Evolutionary conservation across 1,140 invertebrate genomes (phyloP), one percentile per base, ranked within the genome.

Genomic region (Drusus annulatus): DNA sequence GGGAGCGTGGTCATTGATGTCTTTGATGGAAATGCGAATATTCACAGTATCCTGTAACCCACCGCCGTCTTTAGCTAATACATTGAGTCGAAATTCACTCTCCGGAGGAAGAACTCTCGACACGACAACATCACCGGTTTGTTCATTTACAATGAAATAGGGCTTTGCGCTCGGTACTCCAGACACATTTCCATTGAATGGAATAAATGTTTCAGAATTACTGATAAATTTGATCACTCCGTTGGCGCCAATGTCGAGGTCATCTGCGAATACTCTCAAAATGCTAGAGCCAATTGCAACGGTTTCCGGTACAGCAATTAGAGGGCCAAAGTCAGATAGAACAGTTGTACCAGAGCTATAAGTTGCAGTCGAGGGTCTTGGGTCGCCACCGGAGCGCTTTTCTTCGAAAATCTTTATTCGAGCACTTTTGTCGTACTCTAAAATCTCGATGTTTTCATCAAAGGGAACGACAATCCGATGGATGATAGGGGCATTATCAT

Each of bases 1-100:
- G 0, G 96, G 96, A 16, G 94, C 91, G 85, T 97, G 95, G 85
- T 98, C 94, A 85, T 98, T 98, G 0, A 97, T 92, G 87, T 98
- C 96, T 80, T 93, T 92, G 0, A 97, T 86, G 17, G 88, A 91
- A 54, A 93, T 88, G 71, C 93, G 92, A 0, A 98, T 88, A 51
- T 92, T 92, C 2, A 95, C 91, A 60, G 91, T 89, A 71, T 96
- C 93, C 65, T 90, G 92, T 0, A 97, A 86, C 0, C 92, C 93
- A 7, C 94, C 95, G 5, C 93, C 91, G 86, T 98, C 96, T 5
- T 90, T 90, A 0, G 95, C 96, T 0, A 93, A 91, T 0, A 98
- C 90, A 83, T 95, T 95, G 7, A 98, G 86, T 68, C 92, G 90
- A 82, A 97, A 95, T 84, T 95, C 93, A 0, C 92, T 93, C 85